These are phyloP conservation scores for Steinernema hermaphroditum DNA, from an alignment of 2,888 invertebrate species.

Conservation along the genomic window DNA sequence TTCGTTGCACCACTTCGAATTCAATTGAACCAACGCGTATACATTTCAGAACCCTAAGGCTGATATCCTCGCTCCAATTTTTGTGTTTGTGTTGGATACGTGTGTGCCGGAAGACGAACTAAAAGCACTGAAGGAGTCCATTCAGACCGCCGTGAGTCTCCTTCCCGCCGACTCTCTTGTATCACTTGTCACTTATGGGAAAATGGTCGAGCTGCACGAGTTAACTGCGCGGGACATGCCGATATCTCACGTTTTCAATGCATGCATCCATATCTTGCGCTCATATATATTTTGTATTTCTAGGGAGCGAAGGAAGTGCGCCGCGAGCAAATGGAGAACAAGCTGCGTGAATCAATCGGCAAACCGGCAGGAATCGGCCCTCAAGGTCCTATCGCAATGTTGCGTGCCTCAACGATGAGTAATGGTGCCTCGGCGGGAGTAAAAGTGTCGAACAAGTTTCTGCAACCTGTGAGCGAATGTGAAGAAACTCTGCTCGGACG, in stretches of 20 bases:
- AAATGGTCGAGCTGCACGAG: conserved; percentile 98
- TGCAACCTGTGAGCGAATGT: conserved; percentile 72
- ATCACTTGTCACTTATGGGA: conserved; percentile 94
- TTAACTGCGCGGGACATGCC: conserved; percentile 77
- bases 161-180: conserved; percentile 93
- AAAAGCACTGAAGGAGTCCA: conserved; percentile 78
- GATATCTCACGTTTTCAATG: conserved; percentile 87
- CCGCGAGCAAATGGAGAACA: conserved; percentile 91
- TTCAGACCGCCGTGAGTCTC: conserved; percentile 88
- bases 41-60: conserved; percentile 78
- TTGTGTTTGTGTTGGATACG: conserved; percentile 91
- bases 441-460: conserved; percentile 60
- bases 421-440: background rate
- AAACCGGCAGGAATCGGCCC: conserved; percentile 37
- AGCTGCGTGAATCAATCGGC: conserved; percentile 55
- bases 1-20: conserved; percentile 66
- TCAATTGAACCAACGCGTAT: background rate
- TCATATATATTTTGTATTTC: conserved; percentile 35
- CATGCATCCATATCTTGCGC: conserved; percentile 31
- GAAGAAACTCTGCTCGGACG: conserved; percentile 93
- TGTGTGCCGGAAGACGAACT: conserved; percentile 92
- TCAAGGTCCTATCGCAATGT: too few species aligned
- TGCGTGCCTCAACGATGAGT: too few species aligned
- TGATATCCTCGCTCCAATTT: conserved; percentile 94
- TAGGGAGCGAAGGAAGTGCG: conserved; percentile 94